Percentiles rank a stretch among this genome's conserved stretches.
Conservation (phyloP, 2,888 invertebrate genomes). For the Steromphala cineraria region DNA sequence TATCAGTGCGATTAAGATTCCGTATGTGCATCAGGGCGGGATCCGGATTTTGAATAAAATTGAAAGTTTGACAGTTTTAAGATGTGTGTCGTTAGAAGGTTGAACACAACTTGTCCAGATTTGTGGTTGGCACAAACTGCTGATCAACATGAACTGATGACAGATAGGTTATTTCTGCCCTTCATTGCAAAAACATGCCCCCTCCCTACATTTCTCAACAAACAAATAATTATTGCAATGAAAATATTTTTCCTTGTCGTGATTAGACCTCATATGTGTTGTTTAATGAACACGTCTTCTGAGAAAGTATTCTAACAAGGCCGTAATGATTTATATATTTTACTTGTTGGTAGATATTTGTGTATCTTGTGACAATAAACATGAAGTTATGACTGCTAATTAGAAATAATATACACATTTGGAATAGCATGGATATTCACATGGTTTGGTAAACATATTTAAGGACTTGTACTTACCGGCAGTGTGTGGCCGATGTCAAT, state of each 20-base stretch:
- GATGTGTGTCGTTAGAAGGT: neutral
- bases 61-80: neutral
- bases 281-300: neutral
- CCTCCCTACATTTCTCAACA: neutral
- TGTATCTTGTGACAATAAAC: neutral
- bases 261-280: conserved; percentile 8
- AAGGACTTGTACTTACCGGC: too few species aligned
- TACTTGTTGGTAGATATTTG: neutral
- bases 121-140: neutral
- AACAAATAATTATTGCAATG: conserved; percentile 17
- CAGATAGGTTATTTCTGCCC: neutral
- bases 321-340: neutral
- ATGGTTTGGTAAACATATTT: too few species aligned
- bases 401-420: neutral
- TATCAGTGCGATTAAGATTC: neutral
- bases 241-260: neutral
- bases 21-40: neutral
- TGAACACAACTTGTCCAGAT: neutral
- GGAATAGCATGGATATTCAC: too few species aligned
- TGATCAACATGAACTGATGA: neutral
- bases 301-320: conserved; percentile 2
- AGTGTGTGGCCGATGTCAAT: too few species aligned
- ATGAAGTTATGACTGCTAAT: neutral
- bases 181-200: conserved; percentile 3
- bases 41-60: neutral